phyloP scores from a whole-genome alignment of 2,888 invertebrate genomes.

The Drepana falcataria region DNA sequence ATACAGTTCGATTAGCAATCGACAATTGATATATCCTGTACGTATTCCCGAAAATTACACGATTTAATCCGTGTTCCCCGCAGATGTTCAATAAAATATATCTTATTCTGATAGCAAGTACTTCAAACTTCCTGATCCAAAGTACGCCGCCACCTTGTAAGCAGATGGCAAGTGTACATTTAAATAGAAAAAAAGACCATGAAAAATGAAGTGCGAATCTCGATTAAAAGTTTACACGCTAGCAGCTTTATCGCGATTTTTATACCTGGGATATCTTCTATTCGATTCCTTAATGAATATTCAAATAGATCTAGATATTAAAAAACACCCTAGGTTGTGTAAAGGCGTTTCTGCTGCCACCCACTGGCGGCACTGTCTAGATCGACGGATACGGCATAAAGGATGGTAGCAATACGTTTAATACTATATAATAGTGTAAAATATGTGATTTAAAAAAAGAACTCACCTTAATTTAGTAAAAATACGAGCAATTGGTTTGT shows the following conservation, averaged over 20 bases:
- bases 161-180: conserved; percentile 45
- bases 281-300: conserved; percentile 52
- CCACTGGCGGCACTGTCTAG: conserved; percentile 26
- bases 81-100: conserved; percentile 34
- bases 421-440: conserved; percentile 1
- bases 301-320: conserved; percentile 53
- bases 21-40: not conserved
- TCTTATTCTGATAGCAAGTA: conserved; percentile 13
- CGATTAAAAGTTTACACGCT: conserved; percentile 62
- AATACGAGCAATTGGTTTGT: conserved; percentile 43
- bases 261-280: conserved; percentile 57
- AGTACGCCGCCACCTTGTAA: conserved; percentile 58
- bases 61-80: conserved; percentile 4
- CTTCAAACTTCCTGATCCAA: conserved; percentile 51
- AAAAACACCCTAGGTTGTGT: conserved; percentile 33
- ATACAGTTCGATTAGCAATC: too few species aligned
- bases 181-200: conserved; percentile 25
- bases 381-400: conserved; percentile 26
- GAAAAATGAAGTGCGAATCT: conserved; percentile 43
- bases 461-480: conserved; percentile 41
- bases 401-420: not conserved
- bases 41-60: not conserved
- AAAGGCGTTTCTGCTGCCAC: conserved; percentile 47
- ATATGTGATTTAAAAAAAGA: conserved; percentile 18
- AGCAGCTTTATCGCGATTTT: conserved; percentile 49